phyloP scores from a whole-genome alignment of 2,113 vertebrate species.

The Cochlearius cochlearius region DNA sequence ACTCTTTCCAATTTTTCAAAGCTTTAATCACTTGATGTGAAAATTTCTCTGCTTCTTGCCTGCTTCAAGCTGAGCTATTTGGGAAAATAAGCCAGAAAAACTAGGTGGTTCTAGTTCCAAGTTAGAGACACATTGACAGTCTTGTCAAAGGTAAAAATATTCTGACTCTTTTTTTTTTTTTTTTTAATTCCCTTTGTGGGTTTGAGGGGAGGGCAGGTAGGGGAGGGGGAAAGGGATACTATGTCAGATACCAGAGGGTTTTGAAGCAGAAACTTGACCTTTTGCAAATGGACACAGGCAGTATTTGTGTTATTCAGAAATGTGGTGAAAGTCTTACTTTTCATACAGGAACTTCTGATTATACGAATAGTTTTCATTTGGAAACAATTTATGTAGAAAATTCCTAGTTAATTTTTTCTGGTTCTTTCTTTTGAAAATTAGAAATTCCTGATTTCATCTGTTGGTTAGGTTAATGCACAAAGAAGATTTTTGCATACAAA shows the following conservation, averaged over 20 bases:
- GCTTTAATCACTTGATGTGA: not conserved
- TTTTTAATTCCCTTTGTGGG: not conserved
- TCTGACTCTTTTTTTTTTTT: not conserved
- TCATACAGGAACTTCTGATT: fast-evolving
- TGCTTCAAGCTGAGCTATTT: not conserved
- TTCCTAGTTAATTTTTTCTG: not conserved
- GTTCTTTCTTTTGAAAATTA: not conserved
- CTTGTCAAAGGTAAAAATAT: not conserved
- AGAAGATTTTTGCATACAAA: not conserved
- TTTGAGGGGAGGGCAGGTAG: fast-evolving
- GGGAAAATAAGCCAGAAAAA: not conserved
- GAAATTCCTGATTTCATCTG: not conserved
- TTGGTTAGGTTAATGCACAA: not conserved
- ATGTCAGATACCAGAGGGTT: not conserved
- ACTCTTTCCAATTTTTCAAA: not conserved
- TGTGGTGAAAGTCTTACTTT: not conserved
- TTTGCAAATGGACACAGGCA: not conserved
- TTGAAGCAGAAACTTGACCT: not conserved
- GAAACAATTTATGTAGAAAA: not conserved
- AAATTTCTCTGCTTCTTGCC: not conserved
- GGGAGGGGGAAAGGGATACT: not conserved
- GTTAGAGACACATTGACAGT: not conserved
- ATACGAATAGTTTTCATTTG: not conserved
- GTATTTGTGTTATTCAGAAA: not conserved
- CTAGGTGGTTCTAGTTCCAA: not conserved